These are phyloP conservation scores for Phrynocephalus vlangalii DNA, from an alignment of 2,797 vertebrate genomes.

Conservation along the genomic window DNA sequence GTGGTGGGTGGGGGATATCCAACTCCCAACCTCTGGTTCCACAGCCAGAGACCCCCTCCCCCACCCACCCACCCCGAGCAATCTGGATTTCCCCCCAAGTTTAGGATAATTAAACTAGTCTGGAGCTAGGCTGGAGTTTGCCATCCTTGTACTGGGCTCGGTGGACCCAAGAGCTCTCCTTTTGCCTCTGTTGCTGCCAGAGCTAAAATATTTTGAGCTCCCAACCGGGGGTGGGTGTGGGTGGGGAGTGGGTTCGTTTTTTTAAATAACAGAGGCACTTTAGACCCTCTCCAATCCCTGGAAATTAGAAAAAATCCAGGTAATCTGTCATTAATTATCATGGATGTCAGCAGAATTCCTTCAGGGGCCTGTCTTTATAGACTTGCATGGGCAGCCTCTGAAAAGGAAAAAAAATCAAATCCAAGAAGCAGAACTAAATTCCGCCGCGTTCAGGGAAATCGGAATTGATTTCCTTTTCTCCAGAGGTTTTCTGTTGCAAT, in stretches of 20 bases:
- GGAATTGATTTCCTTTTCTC: too few relatives aligned
- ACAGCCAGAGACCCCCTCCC: too few relatives aligned
- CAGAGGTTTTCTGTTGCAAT: too few relatives aligned
- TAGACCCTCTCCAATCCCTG: neutral
- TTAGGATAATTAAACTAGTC: too few relatives aligned
- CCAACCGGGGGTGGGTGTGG: too few relatives aligned
- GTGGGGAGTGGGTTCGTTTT: neutral
- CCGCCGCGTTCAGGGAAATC: neutral
- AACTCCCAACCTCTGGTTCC: too few relatives aligned
- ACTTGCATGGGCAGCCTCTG: neutral
- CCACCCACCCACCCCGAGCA: too few relatives aligned
- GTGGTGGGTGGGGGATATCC: too few relatives aligned
- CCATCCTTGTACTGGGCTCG: too few relatives aligned
- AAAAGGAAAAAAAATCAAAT: neutral
- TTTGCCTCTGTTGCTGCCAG: neutral
- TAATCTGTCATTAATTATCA: neutral
- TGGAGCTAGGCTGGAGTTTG: too few relatives aligned
- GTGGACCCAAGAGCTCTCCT: too few relatives aligned
- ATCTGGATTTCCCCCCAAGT: too few relatives aligned
- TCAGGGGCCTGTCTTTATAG: neutral
- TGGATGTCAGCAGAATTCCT: neutral
- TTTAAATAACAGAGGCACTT: neutral
- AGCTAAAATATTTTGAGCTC: neutral
- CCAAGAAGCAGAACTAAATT: neutral
- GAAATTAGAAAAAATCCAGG: neutral